Evolutionary conservation across 2,113 vertebrate species (phyloP), one percentile per base, ranked within the genome.

Genomic region (Corythornis madagascariensis): DNA sequence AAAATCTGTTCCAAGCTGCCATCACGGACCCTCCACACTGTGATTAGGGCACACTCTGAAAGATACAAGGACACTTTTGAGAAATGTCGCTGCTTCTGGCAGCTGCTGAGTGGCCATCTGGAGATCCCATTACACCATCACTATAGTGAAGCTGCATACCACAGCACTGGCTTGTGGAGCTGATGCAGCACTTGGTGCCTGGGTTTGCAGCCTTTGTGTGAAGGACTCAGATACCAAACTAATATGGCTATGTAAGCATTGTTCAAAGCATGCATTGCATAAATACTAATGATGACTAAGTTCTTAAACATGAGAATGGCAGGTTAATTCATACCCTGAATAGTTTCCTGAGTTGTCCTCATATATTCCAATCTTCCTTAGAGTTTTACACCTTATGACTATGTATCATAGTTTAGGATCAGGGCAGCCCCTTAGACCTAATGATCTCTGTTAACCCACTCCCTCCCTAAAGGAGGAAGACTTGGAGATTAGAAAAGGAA

Each of bases 81-180:
- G 42, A 59, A 57, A 21, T 5, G 16, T 5, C 7, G 4, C 7
- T 42, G 18, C 9, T 70, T 75, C n/a, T 42, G 25, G 22, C 1
- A 25, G 48, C 22, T 73, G 25, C 16, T 3, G 25, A 48, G 43
- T 3, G 33, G 10, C 13, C 16, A 13, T 3, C 35, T 59, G 70
- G 16, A 76, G 13, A 29, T 77, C 13, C 24, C 31, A 8, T 12
- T 8, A 42, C 26, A 28, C 21, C n/a, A 16, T 4, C 40, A 6
- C 2, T 13, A 10, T 5, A 19, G 12, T 3, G 2, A 67, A 25
- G 19, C 15, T 1, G 2, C 1, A 3, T 20, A 48, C 20, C 26
- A 19, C 31, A 25, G 33, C 8, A 40, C 52, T 7, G 5, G 26
- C 10, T 22, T 22, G 12, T 0, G 0, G 31, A 60, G 28, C 13